Conservation (phyloP, 1,140 invertebrate species). For the Lepidotrigona ventralis region DNA sequence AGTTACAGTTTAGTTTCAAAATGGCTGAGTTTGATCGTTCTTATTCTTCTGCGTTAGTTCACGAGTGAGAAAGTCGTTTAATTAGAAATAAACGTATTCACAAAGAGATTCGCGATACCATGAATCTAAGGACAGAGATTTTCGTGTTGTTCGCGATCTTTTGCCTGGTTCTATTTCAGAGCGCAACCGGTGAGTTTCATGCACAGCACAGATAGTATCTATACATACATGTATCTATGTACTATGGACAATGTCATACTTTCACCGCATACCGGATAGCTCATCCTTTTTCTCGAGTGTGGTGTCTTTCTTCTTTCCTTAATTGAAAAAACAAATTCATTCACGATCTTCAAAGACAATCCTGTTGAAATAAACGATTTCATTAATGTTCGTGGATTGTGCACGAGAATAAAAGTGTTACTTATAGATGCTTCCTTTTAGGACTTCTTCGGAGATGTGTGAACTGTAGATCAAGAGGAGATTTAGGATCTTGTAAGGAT, state of each 20-base stretch:
- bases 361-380: neutral
- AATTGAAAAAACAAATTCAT: neutral
- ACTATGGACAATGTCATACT: constrained; percentile 29
- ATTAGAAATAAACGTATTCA: constrained; percentile 2
- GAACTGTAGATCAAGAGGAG: constrained; percentile 91
- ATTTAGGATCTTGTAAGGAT: constrained; percentile 93
- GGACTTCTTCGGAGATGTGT: constrained; percentile 86
- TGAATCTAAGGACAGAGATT: constrained; percentile 41
- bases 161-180: constrained; percentile 32
- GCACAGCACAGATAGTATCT: neutral
- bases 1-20: constrained; percentile 67
- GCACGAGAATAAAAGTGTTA: neutral
- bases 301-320: neutral
- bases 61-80: neutral
- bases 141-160: constrained; percentile 32
- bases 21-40: constrained; percentile 69
- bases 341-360: neutral
- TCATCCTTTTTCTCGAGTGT: constrained; percentile 15
- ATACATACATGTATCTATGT: too few species aligned
- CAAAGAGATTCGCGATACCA: constrained; percentile 28
- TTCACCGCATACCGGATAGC: constrained; percentile 43
- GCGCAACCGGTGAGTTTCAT: constrained; percentile 54
- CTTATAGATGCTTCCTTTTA: constrained; percentile 59
- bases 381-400: neutral
- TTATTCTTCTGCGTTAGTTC: neutral